These are phyloP conservation scores for Leptopilina clavipes DNA, from an alignment of 1,140 invertebrate genomes.

Conservation along the genomic window DNA sequence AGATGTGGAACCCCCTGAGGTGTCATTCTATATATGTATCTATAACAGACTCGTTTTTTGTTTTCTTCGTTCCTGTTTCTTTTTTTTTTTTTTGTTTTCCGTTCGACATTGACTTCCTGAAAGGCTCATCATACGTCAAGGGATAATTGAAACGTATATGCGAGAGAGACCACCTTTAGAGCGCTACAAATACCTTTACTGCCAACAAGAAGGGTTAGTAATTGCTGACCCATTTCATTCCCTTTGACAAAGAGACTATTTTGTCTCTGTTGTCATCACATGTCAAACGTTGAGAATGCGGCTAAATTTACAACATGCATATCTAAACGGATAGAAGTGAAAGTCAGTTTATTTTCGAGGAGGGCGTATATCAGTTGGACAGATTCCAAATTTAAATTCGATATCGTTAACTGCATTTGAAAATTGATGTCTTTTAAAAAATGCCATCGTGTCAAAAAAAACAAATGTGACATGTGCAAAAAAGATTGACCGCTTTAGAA, in stretches of 20 bases:
- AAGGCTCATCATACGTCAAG: constrained; percentile 48
- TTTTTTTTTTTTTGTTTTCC: constrained; percentile 40
- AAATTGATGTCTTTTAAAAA: constrained; percentile 17
- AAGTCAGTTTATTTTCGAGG: constrained; percentile 11
- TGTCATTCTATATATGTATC: constrained; percentile 25
- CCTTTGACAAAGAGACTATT: background rate
- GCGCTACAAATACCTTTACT: constrained; percentile 21
- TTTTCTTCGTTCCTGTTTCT: constrained; percentile 17
- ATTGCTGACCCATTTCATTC: background rate
- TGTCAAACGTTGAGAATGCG: background rate
- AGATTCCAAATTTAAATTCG: constrained; percentile 21
- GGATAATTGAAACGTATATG: constrained; percentile 51
- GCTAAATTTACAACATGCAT: background rate
- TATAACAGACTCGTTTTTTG: too few species aligned
- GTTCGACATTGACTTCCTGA: constrained; percentile 45
- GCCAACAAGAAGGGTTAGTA: constrained; percentile 1
- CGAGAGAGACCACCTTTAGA: constrained; percentile 39
- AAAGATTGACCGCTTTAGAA: background rate
- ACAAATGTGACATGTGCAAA: background rate
- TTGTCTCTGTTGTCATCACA: constrained; percentile 18
- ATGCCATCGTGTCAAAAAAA: constrained; percentile 12
- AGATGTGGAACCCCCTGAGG: constrained; percentile 49
- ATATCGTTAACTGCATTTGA: constrained; percentile 7
- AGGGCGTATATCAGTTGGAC: constrained; percentile 5
- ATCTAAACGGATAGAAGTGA: background rate